Conservation (phyloP, 1,140 invertebrate genomes). For the Ostrea edulis region DNA sequence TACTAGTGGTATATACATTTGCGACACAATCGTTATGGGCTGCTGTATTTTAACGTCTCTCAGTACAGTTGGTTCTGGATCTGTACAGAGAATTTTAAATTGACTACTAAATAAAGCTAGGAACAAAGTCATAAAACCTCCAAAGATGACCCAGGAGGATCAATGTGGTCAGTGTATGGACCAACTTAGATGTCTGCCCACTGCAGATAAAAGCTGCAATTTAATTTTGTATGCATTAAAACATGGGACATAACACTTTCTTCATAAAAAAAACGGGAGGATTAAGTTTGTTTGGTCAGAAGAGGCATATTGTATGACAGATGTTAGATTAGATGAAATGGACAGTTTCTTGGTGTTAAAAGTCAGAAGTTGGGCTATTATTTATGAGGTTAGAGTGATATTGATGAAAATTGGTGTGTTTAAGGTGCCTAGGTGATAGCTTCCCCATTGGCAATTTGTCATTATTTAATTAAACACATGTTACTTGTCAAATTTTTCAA, state of each 20-base stretch:
- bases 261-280: background rate
- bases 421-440: constrained; percentile 19
- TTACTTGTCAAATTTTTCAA: constrained; percentile 33
- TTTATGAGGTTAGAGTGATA: background rate
- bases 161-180: constrained; percentile 3
- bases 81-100: background rate
- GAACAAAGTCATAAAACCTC: background rate
- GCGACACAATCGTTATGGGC: background rate
- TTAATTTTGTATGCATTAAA: background rate
- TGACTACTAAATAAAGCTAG: background rate
- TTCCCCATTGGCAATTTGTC: constrained; percentile 22
- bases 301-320: constrained; percentile 13
- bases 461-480: constrained; percentile 36
- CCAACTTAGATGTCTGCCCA: background rate
- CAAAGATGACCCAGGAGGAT: background rate
- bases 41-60: background rate
- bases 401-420: background rate
- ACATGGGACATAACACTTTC: background rate
- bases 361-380: constrained; percentile 24
- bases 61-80: constrained; percentile 1
- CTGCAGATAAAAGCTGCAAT: background rate
- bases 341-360: background rate
- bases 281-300: background rate
- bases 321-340: constrained; percentile 8
- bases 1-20: background rate